Evolutionary conservation across 1,140 invertebrate genomes (phyloP).

Genomic region (Heterodera carotae): DNA sequence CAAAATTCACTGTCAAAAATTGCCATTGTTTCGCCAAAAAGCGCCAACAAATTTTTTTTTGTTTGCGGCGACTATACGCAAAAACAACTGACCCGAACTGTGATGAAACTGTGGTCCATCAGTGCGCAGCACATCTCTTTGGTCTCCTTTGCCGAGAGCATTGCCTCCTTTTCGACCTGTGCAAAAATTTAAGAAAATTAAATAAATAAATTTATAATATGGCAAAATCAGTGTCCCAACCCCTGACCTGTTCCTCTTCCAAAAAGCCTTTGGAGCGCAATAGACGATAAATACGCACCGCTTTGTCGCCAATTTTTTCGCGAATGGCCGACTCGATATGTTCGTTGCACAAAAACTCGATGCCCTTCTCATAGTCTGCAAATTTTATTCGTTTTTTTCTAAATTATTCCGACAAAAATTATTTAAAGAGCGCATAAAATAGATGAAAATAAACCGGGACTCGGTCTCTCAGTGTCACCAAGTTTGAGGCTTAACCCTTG

Average conservation of each 20-base stretch:
- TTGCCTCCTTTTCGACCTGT: conserved; percentile 46
- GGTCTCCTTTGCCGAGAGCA: conserved; percentile 49
- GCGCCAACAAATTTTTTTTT: no score
- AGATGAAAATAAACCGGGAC: no score
- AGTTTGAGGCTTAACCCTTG: no score
- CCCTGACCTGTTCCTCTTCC: conserved; percentile 49
- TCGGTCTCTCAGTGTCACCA: no score
- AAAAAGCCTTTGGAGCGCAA: conserved; percentile 35
- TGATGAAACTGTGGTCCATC: conserved; percentile 48
- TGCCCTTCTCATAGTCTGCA: conserved; percentile 46
- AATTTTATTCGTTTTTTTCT: no score
- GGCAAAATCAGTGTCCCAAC: background rate
- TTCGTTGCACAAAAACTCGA: conserved; percentile 46
- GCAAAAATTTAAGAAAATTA: background rate
- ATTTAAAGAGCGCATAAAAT: no score
- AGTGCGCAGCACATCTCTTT: conserved; percentile 46
- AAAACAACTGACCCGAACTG: conserved; percentile 43
- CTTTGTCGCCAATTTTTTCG: conserved; percentile 47
- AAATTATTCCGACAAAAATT: no score
- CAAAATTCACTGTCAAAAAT: background rate
- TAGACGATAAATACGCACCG: conserved; percentile 48
- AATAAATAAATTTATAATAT: background rate
- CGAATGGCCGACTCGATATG: conserved; percentile 50
- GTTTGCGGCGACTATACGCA: no score
- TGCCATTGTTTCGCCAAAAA: background rate